Evolutionary conservation across 1,140 invertebrate species (phyloP).

Genomic region (Papilio xuthus): DNA sequence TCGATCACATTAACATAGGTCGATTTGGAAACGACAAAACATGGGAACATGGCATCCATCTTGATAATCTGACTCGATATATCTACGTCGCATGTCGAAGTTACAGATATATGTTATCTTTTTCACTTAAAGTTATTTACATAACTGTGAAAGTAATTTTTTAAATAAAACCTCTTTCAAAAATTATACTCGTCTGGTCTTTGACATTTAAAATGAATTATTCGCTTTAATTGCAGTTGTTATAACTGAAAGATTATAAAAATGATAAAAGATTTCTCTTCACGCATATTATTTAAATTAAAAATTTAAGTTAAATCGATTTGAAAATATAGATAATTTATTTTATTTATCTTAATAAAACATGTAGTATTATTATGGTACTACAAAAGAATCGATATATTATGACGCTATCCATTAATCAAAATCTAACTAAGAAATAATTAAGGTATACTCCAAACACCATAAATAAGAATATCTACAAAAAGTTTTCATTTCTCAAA

Average conservation of each 20-base stretch:
- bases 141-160: slow-evolving; percentile 22
- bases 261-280: neutral
- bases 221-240: neutral
- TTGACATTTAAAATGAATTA: neutral
- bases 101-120: slow-evolving; percentile 3
- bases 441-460: neutral
- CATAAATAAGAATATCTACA: neutral
- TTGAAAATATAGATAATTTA: neutral
- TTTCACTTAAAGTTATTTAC: neutral
- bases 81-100: slow-evolving; percentile 15
- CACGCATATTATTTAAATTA: neutral
- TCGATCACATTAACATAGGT: slow-evolving; percentile 24
- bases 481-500: neutral
- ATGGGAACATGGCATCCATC: slow-evolving; percentile 2
- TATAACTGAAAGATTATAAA: neutral
- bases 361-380: too few species aligned
- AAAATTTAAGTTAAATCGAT: neutral
- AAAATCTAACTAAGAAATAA: too few species aligned
- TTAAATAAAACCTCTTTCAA: neutral
- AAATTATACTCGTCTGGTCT: neutral
- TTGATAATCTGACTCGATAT: neutral
- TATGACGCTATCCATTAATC: too few species aligned
- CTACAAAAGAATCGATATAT: too few species aligned
- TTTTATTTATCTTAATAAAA: neutral
- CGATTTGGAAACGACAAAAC: slow-evolving; percentile 5